These are phyloP conservation scores for Brenthis hecate DNA, from an alignment of 2,888 invertebrate species.

Conservation along the genomic window DNA sequence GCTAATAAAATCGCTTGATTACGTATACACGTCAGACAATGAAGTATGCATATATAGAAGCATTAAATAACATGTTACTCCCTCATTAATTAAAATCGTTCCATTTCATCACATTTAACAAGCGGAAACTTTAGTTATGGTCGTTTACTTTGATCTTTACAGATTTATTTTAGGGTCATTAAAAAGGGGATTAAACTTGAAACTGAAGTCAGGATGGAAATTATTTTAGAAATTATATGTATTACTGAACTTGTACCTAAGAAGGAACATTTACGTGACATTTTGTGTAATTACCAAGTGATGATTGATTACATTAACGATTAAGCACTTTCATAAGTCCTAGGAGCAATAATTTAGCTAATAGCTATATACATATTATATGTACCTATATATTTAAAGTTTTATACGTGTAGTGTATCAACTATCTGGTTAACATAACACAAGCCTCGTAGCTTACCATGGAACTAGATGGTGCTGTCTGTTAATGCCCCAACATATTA, in stretches of 20 bases:
- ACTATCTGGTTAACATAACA: too few relatives aligned
- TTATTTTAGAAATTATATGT: conserved; percentile 3
- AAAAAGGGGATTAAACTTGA: conserved; percentile 15
- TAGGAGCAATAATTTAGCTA: not conserved
- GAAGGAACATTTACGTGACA: conserved; percentile 2
- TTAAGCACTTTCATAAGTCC: not conserved
- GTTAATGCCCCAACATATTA: too few relatives aligned
- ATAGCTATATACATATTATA: too few relatives aligned
- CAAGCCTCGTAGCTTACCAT: too few relatives aligned
- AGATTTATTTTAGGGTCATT: conserved; percentile 19
- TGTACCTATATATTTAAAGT: too few relatives aligned
- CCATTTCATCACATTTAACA: not conserved
- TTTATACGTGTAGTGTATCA: too few relatives aligned
- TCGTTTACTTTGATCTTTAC: conserved; percentile 14
- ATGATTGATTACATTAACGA: not conserved
- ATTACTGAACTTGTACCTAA: not conserved
- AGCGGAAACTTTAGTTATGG: conserved; percentile 13
- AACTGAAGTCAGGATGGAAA: conserved; percentile 10
- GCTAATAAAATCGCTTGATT: too few relatives aligned
- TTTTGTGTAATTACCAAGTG: conserved; percentile 6
- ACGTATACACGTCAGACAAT: too few relatives aligned
- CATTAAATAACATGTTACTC: not conserved
- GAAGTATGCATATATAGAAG: too few relatives aligned
- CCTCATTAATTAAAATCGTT: not conserved
- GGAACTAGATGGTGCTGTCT: too few relatives aligned